These are phyloP conservation scores for Parotocinclus haroldoi DNA, from an alignment of 2,797 vertebrate genomes.

Conservation along the genomic window DNA sequence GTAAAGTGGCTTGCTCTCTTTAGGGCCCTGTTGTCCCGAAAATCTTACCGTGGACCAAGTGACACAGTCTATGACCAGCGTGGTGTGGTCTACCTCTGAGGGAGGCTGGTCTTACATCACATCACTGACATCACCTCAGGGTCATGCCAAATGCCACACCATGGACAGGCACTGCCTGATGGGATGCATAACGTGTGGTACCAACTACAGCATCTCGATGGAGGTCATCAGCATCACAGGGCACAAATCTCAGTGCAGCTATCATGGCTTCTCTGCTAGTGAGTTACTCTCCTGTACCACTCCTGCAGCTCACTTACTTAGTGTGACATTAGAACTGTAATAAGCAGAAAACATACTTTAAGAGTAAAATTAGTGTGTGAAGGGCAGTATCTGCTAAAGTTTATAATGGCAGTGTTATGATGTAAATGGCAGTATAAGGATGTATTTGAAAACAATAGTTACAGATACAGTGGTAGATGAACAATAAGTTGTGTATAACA, in stretches of 20 bases:
- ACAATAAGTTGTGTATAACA: too few relatives aligned
- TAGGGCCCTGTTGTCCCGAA: conserved; percentile 87
- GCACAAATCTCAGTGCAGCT: conserved; percentile 74
- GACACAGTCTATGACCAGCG: conserved; percentile 83
- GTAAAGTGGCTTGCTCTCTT: background rate
- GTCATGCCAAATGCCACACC: conserved; percentile 84
- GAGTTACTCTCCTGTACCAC: conserved; percentile 47
- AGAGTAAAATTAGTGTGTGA: too few relatives aligned
- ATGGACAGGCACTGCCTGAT: conserved; percentile 81
- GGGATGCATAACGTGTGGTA: conserved; percentile 88
- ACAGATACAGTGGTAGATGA: too few relatives aligned
- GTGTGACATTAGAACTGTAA: too few relatives aligned
- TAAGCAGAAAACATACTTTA: too few relatives aligned
- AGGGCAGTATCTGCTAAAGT: too few relatives aligned
- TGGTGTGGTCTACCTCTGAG: conserved; percentile 78
- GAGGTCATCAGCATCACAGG: conserved; percentile 84
- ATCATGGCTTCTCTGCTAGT: conserved; percentile 84
- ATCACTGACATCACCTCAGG: conserved; percentile 74
- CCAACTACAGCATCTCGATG: conserved; percentile 81
- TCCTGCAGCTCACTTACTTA: too few relatives aligned
- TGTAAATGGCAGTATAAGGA: too few relatives aligned
- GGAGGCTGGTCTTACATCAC: conserved; percentile 78
- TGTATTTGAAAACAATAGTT: too few relatives aligned
- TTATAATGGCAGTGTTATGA: too few relatives aligned
- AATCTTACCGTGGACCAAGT: conserved; percentile 75